Conservation (phyloP, 2,888 invertebrate genomes). For the Arctia plantaginis region DNA sequence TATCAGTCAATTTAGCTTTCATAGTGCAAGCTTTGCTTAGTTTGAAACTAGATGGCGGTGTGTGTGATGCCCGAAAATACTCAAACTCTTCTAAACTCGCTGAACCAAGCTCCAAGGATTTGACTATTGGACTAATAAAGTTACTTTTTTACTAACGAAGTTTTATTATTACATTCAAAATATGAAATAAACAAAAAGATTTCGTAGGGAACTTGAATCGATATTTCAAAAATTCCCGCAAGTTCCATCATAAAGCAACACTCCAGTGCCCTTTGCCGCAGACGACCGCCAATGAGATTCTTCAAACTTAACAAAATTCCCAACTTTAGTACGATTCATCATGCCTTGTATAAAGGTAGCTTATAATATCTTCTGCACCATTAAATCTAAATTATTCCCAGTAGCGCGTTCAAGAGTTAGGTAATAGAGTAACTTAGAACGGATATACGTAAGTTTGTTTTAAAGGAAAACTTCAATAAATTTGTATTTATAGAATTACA, state of each 20-base stretch:
- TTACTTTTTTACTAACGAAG: neutral
- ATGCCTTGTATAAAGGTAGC: slow-evolving; percentile 70
- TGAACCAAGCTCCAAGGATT: neutral
- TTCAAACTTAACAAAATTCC: slow-evolving; percentile 73
- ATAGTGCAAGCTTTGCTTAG: too few relatives aligned
- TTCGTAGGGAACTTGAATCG: slow-evolving; percentile 68
- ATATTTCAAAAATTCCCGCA: slow-evolving; percentile 76
- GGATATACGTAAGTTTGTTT: slow-evolving; percentile 21
- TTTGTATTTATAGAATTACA: neutral
- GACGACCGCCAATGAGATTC: slow-evolving; percentile 69
- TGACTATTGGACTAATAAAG: neutral
- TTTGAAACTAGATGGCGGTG: too few relatives aligned
- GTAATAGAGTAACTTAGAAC: slow-evolving; percentile 42
- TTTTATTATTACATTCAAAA: slow-evolving; percentile 44
- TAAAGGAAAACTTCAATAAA: neutral
- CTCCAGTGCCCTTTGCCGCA: slow-evolving; percentile 75
- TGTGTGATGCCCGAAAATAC: too few relatives aligned
- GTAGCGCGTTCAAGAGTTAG: slow-evolving; percentile 59
- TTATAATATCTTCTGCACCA: slow-evolving; percentile 76
- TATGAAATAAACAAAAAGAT: slow-evolving; percentile 53
- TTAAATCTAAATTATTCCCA: slow-evolving; percentile 74
- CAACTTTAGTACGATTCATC: slow-evolving; percentile 76
- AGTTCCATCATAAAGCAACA: slow-evolving; percentile 80
- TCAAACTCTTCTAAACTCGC: neutral
- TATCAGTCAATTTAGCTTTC: too few relatives aligned